Conservation (phyloP, 2,888 invertebrate genomes). For the Harpagoxenus sublaevis region DNA sequence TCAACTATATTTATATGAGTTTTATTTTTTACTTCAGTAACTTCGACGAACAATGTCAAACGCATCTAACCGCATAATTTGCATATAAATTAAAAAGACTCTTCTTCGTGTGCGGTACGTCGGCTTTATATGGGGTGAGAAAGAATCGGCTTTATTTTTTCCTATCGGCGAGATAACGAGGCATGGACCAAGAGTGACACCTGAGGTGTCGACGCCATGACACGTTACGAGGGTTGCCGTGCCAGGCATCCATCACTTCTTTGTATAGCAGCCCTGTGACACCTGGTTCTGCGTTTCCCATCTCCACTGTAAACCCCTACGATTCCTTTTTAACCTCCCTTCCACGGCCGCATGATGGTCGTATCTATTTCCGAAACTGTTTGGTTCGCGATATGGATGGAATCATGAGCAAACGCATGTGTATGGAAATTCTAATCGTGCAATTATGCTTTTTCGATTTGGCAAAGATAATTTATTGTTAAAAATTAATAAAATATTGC, state of each 20-base stretch:
- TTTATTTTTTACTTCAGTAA: background rate
- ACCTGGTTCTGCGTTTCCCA: conserved; percentile 80
- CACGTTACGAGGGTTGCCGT: conserved; percentile 80
- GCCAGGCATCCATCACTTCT: conserved; percentile 84
- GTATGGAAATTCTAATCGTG: conserved; percentile 67
- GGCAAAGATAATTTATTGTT: background rate
- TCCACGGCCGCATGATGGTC: conserved; percentile 60
- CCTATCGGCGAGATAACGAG: conserved; percentile 79
- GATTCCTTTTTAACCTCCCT: conserved; percentile 66
- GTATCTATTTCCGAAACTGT: conserved; percentile 70
- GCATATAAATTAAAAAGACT: conserved; percentile 23
- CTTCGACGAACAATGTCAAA: background rate
- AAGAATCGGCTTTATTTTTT: conserved; percentile 52
- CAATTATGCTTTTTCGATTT: background rate
- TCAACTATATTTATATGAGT: background rate
- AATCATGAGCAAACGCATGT: conserved; percentile 74
- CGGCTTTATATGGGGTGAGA: conserved; percentile 25
- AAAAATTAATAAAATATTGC: background rate
- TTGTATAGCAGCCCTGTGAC: conserved; percentile 80
- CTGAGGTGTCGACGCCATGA: conserved; percentile 81
- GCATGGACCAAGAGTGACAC: conserved; percentile 82
- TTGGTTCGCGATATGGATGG: background rate
- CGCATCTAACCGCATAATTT: conserved; percentile 3
- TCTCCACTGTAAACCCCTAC: conserved; percentile 60
- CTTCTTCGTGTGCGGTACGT: background rate